These are phyloP conservation scores for Drosophila pseudotalamancana DNA, from an alignment of 2,888 invertebrate species.

Conservation along the genomic window DNA sequence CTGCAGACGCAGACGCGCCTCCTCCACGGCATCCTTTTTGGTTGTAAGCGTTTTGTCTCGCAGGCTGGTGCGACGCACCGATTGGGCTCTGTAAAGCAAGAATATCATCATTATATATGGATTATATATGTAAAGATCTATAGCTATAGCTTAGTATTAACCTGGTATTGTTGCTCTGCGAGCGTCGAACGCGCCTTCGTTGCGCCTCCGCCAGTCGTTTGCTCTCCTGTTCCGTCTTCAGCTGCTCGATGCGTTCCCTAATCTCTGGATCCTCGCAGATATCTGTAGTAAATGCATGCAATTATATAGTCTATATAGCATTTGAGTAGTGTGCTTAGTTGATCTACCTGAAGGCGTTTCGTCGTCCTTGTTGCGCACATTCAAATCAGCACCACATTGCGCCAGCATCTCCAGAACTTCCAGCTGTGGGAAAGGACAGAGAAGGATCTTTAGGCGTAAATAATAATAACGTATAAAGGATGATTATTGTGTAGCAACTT, in stretches of 20 bases:
- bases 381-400: constrained; percentile 98
- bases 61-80: constrained; percentile 95
- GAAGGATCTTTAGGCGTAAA: not conserved
- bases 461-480: too few relatives aligned
- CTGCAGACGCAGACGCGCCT: constrained; percentile 90
- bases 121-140: not conserved
- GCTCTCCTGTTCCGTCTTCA: constrained; percentile 95
- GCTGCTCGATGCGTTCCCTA: constrained; percentile 93
- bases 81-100: constrained; percentile 89
- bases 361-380: constrained; percentile 97
- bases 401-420: constrained; percentile 97
- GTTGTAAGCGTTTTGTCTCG: constrained; percentile 97
- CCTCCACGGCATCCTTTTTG: constrained; percentile 97
- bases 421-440: constrained; percentile 87
- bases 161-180: constrained; percentile 89
- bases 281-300: constrained; percentile 86
- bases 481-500: too few relatives aligned
- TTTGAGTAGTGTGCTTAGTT: not conserved
- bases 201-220: constrained; percentile 86
- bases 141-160: constrained; percentile 21
- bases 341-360: constrained; percentile 96
- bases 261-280: constrained; percentile 98
- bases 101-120: not conserved
- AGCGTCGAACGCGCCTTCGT: constrained; percentile 88
- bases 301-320: not conserved